These are phyloP conservation scores for Mirounga angustirostris DNA, from an alignment of 2,113 vertebrate species.

Conservation along the genomic window DNA sequence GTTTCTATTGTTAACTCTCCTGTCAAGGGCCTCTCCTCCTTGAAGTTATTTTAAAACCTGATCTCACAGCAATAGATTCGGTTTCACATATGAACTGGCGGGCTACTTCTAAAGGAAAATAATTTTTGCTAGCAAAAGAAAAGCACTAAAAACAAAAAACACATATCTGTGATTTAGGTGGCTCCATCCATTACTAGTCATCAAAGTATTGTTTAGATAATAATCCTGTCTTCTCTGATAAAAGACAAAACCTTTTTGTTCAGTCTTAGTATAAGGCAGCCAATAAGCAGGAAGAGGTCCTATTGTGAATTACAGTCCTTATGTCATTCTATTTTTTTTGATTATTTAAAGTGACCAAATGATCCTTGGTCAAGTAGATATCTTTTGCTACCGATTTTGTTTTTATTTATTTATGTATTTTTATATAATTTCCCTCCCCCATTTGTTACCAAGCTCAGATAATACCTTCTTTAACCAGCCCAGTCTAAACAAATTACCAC, in stretches of 20 bases:
- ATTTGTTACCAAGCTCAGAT: background rate
- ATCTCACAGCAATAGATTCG: constrained; percentile 51
- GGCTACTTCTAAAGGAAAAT: constrained; percentile 48
- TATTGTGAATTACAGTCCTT: background rate
- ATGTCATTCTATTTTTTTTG: constrained; percentile 16
- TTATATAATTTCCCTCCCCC: background rate
- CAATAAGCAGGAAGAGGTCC: background rate
- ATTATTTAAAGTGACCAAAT: background rate
- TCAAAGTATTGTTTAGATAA: background rate
- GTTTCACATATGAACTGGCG: constrained; percentile 40
- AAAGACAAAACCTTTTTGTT: constrained; percentile 19
- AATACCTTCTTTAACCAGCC: background rate
- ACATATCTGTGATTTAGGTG: background rate
- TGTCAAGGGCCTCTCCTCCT: constrained; percentile 34
- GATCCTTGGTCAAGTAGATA: background rate
- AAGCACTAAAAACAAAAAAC: background rate
- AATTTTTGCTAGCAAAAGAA: constrained; percentile 55
- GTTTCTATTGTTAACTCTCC: constrained; percentile 66
- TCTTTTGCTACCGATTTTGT: background rate
- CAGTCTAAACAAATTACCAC: background rate
- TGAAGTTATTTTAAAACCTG: constrained; percentile 76
- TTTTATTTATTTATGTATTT: background rate
- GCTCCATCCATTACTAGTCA: background rate
- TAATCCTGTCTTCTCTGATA: background rate
- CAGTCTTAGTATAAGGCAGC: background rate